Percentiles rank a stretch among this genome's conserved stretches.
Conservation (phyloP, 1,140 invertebrate species). For the Dermatophagoides farinae region DNA sequence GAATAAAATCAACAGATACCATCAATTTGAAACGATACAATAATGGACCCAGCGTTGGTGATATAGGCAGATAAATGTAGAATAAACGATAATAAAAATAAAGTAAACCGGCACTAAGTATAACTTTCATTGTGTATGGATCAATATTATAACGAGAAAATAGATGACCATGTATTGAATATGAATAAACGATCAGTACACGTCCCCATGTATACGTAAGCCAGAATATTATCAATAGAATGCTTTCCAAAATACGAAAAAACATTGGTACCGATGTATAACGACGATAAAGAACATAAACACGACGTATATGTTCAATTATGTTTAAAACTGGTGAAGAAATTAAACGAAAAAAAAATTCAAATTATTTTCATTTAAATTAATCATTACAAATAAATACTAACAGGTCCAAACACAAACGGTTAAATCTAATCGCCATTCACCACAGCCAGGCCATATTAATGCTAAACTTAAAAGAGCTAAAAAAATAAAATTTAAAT, state of each 20-base stretch:
- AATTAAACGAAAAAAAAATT: not conserved
- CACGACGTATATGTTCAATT: constrained; percentile 11
- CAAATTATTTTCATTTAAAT: constrained; percentile 13
- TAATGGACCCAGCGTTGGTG: constrained; percentile 28
- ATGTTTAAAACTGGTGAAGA: not conserved
- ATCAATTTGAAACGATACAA: constrained; percentile 28
- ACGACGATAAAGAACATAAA: constrained; percentile 14
- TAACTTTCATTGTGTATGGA: constrained; percentile 19
- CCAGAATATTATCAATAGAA: constrained; percentile 16
- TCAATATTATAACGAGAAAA: constrained; percentile 6
- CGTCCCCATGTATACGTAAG: constrained; percentile 16
- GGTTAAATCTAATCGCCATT: constrained; percentile 23
- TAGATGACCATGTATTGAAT: not conserved
- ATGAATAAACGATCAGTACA: constrained; percentile 2
- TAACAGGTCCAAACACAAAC: constrained; percentile 26
- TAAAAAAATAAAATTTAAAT: not conserved
- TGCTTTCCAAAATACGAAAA: constrained; percentile 19
- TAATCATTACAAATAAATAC: constrained; percentile 24
- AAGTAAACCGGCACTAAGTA: constrained; percentile 22
- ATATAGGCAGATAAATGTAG: constrained; percentile 28
- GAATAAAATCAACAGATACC: constrained; percentile 28
- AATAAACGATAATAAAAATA: constrained; percentile 30
- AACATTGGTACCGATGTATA: constrained; percentile 19
- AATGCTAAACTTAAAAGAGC: constrained; percentile 26
- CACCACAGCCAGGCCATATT: constrained; percentile 28